phyloP scores from a whole-genome alignment of 2,797 vertebrate genomes.

The Phoxinus dragarum region DNA sequence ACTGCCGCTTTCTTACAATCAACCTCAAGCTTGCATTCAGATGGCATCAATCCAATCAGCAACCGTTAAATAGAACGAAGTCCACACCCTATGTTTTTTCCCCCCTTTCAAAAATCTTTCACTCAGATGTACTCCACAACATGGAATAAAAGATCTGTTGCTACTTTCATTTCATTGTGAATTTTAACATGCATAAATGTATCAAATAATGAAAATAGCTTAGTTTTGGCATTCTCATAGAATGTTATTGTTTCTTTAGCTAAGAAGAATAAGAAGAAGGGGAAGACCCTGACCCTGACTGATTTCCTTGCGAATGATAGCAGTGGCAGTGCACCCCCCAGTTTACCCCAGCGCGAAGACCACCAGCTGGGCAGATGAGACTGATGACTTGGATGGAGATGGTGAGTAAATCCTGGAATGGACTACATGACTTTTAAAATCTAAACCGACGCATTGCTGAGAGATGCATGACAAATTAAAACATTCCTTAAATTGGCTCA shows the following conservation, averaged over 20 bases:
- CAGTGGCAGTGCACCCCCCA: slow-evolving; percentile 72
- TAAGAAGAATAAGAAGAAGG: slow-evolving; percentile 99
- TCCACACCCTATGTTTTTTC: not conserved
- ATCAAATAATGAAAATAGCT: not conserved
- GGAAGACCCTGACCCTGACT: slow-evolving; percentile 94
- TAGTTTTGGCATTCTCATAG: not conserved
- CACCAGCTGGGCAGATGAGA: slow-evolving; percentile 97
- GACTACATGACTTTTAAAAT: slow-evolving; percentile 1
- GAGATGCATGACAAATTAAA: not conserved
- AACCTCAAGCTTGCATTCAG: not conserved
- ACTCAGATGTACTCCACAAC: not conserved
- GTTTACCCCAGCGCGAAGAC: slow-evolving; percentile 84
- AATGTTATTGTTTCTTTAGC: slow-evolving; percentile 68
- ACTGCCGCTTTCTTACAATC: not conserved
- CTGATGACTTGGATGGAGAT: slow-evolving; percentile 94
- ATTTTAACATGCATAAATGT: not conserved
- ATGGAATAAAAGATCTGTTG: not conserved
- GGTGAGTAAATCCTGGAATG: slow-evolving; percentile 73
- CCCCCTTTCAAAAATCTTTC: not conserved
- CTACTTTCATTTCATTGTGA: not conserved
- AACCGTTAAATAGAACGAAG: not conserved
- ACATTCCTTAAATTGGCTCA: not conserved
- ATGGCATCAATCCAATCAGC: not conserved
- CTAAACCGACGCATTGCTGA: not conserved
- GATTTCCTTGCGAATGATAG: slow-evolving; percentile 94